Base-by-base conservation (phyloP, 2,797 vertebrate genomes). In the Lerista edwardsae region DNA sequence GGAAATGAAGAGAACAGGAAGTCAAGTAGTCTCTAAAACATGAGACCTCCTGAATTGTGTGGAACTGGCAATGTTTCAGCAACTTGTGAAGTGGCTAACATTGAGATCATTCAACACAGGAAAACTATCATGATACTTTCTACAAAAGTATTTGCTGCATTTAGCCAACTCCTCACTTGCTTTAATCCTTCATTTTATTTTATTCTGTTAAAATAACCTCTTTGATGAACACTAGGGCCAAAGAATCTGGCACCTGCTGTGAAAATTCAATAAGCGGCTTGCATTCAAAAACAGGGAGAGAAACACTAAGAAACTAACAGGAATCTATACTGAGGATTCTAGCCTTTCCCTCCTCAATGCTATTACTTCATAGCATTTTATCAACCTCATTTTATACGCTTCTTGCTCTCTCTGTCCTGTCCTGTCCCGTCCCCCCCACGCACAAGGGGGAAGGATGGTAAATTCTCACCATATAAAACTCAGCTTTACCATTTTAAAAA, bases 381-480 rank as follows among this genome's bases (percentile, higher is more conserved):
- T 19, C 34, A 47, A 80, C 2, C 64, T 10, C 44, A 55, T 29
- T 9, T 73, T 25, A 62, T 27, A 36, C 57, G 41, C 23, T n/a
- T 73, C 68, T 81, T 81, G 21, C 17, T 82, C n/a, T 79, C 21
- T 44, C 8, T n/a, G n/a, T n/a, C n/a, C n/a, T n/a, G n/a, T n/a
- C n/a, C n/a, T n/a, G n/a, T 75, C 29, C 39, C 57, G 23, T 76
- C 6, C 19, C 19, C 55, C 55, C 55, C 55, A 3, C 59, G 25
- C 59, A 15, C 59, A 29, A 5, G 29, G 27, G 6, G 6, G 8
- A 41, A 23, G n/a, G 55, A 36, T 34, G 6, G 67, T 31, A 17
- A 59, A 62, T 51, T 36, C 25, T 62, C 57, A 72, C n/a, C 61
- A 17, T 67, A 12, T 31, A 31, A 74, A 64, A n/a, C n/a, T 47